These are phyloP conservation scores for Styela plicata DNA, from an alignment of 23 tunicate species.

Conservation along the genomic window DNA sequence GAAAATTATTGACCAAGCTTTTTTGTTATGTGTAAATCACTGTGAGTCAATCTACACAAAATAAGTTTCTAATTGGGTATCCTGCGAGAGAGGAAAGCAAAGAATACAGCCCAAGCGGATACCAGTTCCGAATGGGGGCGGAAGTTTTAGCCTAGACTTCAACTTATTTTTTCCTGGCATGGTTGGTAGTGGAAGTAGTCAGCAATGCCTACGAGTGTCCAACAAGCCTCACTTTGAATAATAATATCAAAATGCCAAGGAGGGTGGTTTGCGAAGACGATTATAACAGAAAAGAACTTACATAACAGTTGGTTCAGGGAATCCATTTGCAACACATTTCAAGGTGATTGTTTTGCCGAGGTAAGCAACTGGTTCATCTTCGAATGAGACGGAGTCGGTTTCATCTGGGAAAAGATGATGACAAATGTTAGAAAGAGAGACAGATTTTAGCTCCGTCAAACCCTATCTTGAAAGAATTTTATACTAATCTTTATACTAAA, in stretches of 20 bases:
- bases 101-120: too few relatives aligned
- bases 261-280: too few relatives aligned
- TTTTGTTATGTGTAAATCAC: too few relatives aligned
- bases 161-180: too few relatives aligned
- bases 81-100: neutral
- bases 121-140: too few relatives aligned
- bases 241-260: neutral
- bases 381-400: neutral
- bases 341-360: conserved; percentile 11
- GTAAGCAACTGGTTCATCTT: conserved; percentile 8
- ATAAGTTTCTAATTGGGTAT: too few relatives aligned
- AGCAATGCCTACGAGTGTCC: too few relatives aligned
- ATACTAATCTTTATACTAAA: too few relatives aligned
- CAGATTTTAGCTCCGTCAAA: neutral
- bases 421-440: neutral
- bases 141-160: neutral
- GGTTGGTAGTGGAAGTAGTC: too few relatives aligned
- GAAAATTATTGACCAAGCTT: too few relatives aligned
- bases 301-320: conserved; percentile 21
- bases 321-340: conserved; percentile 24
- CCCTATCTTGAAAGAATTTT: neutral
- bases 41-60: too few relatives aligned
- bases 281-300: neutral
- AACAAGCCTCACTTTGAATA: too few relatives aligned
- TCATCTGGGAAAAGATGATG: neutral